A percentile compares a stretch with the other conserved stretches of the same genome.
These are phyloP conservation scores for Eudasyphora cyanicolor DNA, from an alignment of 2,888 invertebrate species.

Conservation along the genomic window DNA sequence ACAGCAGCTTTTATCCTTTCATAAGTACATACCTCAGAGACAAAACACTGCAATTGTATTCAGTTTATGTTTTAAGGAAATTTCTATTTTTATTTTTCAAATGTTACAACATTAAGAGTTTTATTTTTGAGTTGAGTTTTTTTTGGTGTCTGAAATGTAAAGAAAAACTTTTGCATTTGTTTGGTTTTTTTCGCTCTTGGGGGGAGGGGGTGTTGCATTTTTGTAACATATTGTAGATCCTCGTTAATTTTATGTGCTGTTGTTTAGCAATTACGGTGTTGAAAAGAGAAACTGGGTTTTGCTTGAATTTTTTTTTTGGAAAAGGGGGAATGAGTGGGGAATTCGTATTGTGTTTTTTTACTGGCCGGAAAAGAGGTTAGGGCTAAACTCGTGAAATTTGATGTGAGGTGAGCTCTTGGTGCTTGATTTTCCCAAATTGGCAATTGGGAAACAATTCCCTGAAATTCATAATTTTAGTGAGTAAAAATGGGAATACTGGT, in stretches of 20 bases:
- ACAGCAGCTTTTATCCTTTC: background rate
- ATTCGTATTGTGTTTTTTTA: no score
- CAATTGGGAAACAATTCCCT: no score
- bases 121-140: background rate
- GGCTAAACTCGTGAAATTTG: no score
- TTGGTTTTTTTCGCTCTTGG: no score
- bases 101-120: slow-evolving; percentile 1
- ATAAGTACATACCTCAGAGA: background rate
- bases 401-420: no score
- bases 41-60: slow-evolving; percentile 15
- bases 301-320: no score
- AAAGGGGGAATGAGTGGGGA: no score
- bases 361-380: no score
- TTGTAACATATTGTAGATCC: background rate
- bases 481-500: no score
- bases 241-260: background rate
- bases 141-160: background rate
- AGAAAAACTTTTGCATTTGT: background rate
- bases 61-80: background rate
- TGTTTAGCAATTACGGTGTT: background rate
- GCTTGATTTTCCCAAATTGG: no score
- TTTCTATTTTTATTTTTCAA: background rate
- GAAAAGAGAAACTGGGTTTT: no score
- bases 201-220: background rate
- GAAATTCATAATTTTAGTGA: no score